Percentiles rank a stretch among this genome's conserved stretches.
Conservation (phyloP, 1,140 invertebrate species). For the Rhagoletis pomonella region DNA sequence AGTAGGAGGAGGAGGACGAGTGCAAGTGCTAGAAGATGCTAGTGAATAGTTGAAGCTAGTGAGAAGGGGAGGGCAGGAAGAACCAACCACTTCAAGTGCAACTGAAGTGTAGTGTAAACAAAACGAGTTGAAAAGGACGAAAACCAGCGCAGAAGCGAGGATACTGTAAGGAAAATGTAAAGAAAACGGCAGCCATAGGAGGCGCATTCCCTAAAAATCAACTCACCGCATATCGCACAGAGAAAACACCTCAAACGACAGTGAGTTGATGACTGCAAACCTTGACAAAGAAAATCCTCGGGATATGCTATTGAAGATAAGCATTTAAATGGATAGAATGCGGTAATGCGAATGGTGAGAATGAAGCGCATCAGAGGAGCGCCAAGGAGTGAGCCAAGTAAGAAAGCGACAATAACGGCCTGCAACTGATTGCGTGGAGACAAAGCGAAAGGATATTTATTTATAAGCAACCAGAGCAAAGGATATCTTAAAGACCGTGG, state of each 20-base stretch:
- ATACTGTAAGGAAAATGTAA: not conserved
- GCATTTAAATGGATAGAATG: slow-evolving; percentile 33
- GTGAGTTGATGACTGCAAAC: not conserved
- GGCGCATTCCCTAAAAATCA: no score
- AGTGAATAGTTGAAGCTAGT: not conserved
- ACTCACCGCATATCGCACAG: no score
- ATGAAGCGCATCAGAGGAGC: not conserved
- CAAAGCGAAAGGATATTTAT: slow-evolving; percentile 43
- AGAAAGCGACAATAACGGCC: slow-evolving; percentile 18
- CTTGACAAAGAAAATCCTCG: slow-evolving; percentile 30
- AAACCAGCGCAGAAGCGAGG: not conserved
- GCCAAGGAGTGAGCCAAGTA: not conserved
- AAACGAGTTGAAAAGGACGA: not conserved
- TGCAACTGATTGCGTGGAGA: slow-evolving; percentile 7
- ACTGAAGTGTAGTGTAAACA: slow-evolving; percentile 30
- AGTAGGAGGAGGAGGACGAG: not conserved
- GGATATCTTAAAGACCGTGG: not conserved
- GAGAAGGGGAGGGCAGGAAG: not conserved
- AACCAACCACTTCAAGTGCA: not conserved
- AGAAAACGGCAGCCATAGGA: not conserved
- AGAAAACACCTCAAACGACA: not conserved
- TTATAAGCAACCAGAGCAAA: not conserved
- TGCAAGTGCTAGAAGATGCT: no score
- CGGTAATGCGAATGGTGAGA: not conserved
- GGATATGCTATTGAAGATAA: not conserved